Base-by-base conservation (phyloP, 2,888 invertebrate genomes). In the Apotomis capreana region DNA sequence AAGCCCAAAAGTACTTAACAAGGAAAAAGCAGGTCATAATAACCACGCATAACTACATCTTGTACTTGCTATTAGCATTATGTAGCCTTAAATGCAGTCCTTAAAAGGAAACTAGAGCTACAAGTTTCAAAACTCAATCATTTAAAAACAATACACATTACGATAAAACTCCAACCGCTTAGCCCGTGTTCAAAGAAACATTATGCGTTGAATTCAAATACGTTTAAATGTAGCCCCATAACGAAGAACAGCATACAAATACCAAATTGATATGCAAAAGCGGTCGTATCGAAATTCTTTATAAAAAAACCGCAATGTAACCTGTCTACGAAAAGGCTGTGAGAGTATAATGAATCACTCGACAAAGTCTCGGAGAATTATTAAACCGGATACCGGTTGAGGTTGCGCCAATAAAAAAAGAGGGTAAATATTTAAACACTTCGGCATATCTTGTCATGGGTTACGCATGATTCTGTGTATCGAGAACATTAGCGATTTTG, bases 301-400 rank as follows among this genome's bases (percentile, higher is more conserved):
- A 80, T 82, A 85, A 84, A 87, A 79, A 77, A 79, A 78, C 74
- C 80, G 79, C 76, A 80, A 80, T 59, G 73, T 60, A 64, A 69
- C 68, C 73, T 73, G 73, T 61, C 69, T 69, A 69, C 63, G 69
- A 64, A 81, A 83, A 84, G 80, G 77, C 62, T 82, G 83, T 83
- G 85, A 79, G 82, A 84, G 85, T 80, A 76, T 78, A 81, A 78
- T 90, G 89, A 89, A 84, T 91, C 89, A 89, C 76, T 78, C 78
- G 81, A 81, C 80, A 82, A 78, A 74, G 76, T 79, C 88, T 86
- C 86, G 75, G 74, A 78, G 87, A 84, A 88, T 75, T 78, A 76
- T 76, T 76, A 77, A 80, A 74, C 77, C 74, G 74, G 75, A 70
- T 77, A 76, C 72, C 75, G 76, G 58, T 67, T 44, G 68, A 72